Conservation (phyloP, 2,113 vertebrate genomes). For the Clarias gariepinus region DNA sequence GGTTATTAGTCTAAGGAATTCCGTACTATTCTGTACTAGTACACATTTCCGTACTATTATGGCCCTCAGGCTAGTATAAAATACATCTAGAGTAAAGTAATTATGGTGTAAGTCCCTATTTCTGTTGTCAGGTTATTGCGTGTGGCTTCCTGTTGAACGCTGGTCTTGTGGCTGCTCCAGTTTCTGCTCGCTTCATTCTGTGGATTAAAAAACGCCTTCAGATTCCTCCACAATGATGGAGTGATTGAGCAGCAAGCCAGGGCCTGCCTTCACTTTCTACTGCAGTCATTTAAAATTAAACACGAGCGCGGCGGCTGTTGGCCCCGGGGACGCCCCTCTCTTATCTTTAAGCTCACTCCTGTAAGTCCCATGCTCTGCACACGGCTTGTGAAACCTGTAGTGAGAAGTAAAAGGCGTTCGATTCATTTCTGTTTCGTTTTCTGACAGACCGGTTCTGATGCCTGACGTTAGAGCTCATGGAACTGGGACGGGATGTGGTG, state of each 20-base stretch:
- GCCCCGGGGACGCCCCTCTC: neutral
- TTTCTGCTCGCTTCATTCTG: neutral
- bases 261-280: slow-evolving; percentile 25
- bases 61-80: neutral
- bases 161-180: neutral
- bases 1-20: neutral
- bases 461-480: neutral
- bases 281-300: slow-evolving; percentile 38
- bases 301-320: neutral
- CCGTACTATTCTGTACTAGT: no score
- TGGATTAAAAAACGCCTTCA: neutral
- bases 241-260: slow-evolving; percentile 11
- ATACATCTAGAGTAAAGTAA: neutral
- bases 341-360: neutral
- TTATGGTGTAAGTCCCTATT: neutral
- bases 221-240: neutral
- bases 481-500: slow-evolving; percentile 2
- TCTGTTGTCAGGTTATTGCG: neutral
- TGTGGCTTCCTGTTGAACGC: neutral
- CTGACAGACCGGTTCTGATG: neutral
- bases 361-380: neutral
- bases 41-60: neutral
- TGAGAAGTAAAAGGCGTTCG: neutral
- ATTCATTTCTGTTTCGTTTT: slow-evolving; percentile 39
- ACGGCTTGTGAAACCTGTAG: neutral